Evolutionary conservation across 2,113 vertebrate species (phyloP).

Genomic region (Microcebus ravelobensis): DNA sequence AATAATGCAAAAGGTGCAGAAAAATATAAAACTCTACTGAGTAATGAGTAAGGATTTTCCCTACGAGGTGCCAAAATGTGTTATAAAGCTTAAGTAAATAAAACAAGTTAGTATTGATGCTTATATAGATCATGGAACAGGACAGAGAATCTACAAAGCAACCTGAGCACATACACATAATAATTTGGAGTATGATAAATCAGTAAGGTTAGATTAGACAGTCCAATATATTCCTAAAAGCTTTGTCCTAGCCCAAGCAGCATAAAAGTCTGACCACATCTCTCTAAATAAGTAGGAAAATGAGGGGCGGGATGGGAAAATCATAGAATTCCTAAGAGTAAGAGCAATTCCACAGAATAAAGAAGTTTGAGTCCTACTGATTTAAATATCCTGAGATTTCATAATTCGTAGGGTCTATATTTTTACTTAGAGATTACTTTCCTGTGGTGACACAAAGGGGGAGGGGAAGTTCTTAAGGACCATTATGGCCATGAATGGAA

Average conservation of each 20-base stretch:
- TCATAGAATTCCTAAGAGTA: constrained; percentile 23
- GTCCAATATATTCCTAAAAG: constrained; percentile 26
- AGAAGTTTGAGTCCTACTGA: not conserved
- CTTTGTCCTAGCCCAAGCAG: not conserved
- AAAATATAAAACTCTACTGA: not conserved
- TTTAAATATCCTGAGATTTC: constrained; percentile 14
- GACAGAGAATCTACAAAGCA: constrained; percentile 30
- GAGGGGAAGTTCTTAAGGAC: not conserved
- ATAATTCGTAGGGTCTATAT: not conserved
- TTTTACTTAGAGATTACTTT: constrained; percentile 34
- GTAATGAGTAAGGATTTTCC: not conserved
- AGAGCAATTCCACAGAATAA: not conserved
- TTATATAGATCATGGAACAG: not conserved
- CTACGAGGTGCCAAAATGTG: not conserved
- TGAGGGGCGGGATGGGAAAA: not conserved
- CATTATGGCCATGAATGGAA: not conserved
- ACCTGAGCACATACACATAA: not conserved
- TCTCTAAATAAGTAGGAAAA: constrained; percentile 17
- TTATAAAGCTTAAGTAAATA: constrained; percentile 34
- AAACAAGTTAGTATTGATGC: not conserved
- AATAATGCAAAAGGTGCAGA: constrained; percentile 4
- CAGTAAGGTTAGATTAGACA: not conserved
- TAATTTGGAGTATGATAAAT: constrained; percentile 13
- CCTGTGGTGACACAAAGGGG: not conserved
- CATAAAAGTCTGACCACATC: not conserved